These are phyloP conservation scores for Metellina segmentata DNA, from an alignment of 2,888 invertebrate species.

Conservation along the genomic window DNA sequence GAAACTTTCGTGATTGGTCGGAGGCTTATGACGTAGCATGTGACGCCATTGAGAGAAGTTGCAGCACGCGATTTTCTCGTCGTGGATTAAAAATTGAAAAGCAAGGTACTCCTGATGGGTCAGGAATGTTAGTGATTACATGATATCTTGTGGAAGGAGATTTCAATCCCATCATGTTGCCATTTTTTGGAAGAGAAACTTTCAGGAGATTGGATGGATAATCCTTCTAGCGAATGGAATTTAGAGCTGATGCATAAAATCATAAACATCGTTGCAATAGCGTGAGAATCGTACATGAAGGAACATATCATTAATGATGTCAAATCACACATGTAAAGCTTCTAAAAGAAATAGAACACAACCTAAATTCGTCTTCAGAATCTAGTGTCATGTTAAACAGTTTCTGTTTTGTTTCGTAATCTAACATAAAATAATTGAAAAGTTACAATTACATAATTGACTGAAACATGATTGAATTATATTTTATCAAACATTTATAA, in stretches of 20 bases:
- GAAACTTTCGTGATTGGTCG: conserved; percentile 17
- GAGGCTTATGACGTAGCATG: neutral
- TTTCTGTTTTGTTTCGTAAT: too few relatives aligned
- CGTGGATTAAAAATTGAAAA: conserved; percentile 54
- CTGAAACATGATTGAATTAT: too few relatives aligned
- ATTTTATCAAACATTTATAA: too few relatives aligned
- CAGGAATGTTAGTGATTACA: conserved; percentile 32
- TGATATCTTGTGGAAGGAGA: conserved; percentile 7
- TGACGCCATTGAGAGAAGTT: conserved; percentile 39
- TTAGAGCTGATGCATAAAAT: neutral
- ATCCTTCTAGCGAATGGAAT: neutral
- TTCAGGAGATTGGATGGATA: neutral
- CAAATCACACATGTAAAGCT: too few relatives aligned
- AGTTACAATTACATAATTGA: too few relatives aligned
- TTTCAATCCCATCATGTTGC: neutral
- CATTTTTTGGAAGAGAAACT: neutral
- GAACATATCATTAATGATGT: neutral
- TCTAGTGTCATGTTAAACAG: too few relatives aligned
- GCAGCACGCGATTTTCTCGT: conserved; percentile 45
- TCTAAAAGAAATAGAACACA: too few relatives aligned
- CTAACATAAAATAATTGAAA: too few relatives aligned
- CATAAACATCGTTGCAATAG: neutral
- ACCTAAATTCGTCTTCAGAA: too few relatives aligned
- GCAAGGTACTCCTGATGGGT: conserved; percentile 36
- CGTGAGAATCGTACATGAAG: neutral